Evolutionary conservation across 2,888 invertebrate species (phyloP).

Genomic region (Lasioglossum malachurum): DNA sequence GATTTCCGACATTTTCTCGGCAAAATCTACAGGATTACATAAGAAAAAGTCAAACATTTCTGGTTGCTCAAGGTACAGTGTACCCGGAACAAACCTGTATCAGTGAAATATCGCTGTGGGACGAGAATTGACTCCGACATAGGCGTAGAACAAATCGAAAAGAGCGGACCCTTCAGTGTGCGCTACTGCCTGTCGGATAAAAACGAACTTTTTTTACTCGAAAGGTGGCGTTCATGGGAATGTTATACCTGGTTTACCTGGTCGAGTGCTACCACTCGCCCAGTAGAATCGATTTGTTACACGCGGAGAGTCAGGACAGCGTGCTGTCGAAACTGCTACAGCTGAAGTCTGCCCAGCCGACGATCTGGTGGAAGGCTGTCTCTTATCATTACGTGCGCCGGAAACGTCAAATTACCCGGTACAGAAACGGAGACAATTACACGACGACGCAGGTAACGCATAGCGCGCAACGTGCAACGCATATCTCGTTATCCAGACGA

Average conservation of each 20-base stretch:
- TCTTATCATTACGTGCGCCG: slow-evolving; percentile 94
- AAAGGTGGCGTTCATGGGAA: slow-evolving; percentile 90
- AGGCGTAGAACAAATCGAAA: too few species aligned
- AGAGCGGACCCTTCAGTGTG: too few species aligned
- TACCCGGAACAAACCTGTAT: too few species aligned
- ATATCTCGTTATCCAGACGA: slow-evolving; percentile 62
- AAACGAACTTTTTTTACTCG: neutral
- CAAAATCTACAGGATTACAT: too few species aligned
- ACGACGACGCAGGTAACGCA: slow-evolving; percentile 90
- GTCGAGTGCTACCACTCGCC: slow-evolving; percentile 94
- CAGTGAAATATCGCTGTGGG: too few species aligned
- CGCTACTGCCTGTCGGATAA: neutral
- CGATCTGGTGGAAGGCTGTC: slow-evolving; percentile 95
- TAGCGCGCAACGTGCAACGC: slow-evolving; percentile 63
- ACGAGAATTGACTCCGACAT: too few species aligned
- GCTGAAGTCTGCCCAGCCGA: slow-evolving; percentile 89
- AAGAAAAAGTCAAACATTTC: too few species aligned
- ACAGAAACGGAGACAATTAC: slow-evolving; percentile 93
- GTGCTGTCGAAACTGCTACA: slow-evolving; percentile 89
- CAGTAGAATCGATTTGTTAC: slow-evolving; percentile 89
- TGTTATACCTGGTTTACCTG: slow-evolving; percentile 92
- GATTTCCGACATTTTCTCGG: too few species aligned
- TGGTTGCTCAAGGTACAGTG: too few species aligned
- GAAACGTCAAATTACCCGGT: slow-evolving; percentile 91
- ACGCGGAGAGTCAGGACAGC: slow-evolving; percentile 88